These are phyloP conservation scores for Sebastes iracundus DNA, from an alignment of 2,797 vertebrate genomes.

Conservation along the genomic window DNA sequence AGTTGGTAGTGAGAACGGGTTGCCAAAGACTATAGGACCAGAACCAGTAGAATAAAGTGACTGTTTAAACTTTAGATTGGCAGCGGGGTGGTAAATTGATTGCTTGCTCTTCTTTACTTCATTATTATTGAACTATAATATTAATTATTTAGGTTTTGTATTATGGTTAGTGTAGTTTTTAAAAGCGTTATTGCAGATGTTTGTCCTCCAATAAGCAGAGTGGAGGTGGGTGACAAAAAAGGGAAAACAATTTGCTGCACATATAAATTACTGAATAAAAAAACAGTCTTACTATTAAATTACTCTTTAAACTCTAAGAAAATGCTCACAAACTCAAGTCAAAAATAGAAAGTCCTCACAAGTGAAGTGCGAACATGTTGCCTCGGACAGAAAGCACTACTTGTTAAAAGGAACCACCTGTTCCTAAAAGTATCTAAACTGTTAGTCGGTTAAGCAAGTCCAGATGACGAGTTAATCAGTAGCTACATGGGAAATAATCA, in stretches of 20 bases:
- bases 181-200: not conserved
- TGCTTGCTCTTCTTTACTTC: too few species aligned
- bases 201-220: not conserved
- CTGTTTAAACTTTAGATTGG: not conserved
- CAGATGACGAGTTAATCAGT: not conserved
- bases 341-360: not conserved
- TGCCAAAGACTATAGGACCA: not conserved
- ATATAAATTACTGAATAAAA: not conserved
- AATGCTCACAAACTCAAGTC: fast-evolving
- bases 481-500: not conserved
- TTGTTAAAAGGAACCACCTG: not conserved
- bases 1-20: not conserved
- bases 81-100: too few species aligned
- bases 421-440: not conserved
- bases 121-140: not conserved
- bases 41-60: not conserved
- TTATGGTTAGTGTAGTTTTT: not conserved
- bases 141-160: not conserved
- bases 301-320: not conserved
- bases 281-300: not conserved
- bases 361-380: not conserved
- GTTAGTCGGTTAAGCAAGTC: not conserved
- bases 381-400: not conserved
- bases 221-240: not conserved
- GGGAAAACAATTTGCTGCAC: not conserved